Evolutionary conservation across 53 echinoderm and acorn worm species (phyloP), one percentile per base, ranked within the genome.

Genomic region (Henricia sp.): DNA sequence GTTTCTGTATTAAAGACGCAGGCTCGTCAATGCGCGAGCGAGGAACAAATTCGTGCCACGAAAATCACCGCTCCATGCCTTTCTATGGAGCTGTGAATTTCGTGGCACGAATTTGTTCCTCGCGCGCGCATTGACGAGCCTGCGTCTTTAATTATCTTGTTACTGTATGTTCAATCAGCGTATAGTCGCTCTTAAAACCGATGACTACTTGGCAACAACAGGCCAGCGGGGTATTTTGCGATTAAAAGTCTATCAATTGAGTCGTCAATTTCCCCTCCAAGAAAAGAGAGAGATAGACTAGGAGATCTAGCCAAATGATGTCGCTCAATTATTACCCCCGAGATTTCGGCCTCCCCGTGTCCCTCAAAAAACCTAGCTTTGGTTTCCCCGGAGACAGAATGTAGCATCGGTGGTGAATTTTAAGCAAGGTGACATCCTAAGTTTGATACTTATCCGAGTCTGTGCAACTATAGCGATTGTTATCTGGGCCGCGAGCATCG

Each of bases 391-490:
- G 67, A 38, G 67, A 38, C 19, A 1, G 67, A 21, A 37, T 38
- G 38, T 67, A 67, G 37, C 37, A n/a, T 39, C 36, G 38, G 76
- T 38, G 57, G 37, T 38, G 42, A 76, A 39, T 76, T 76, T 76
- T 76, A 42, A 74, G 57, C 75, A 74, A 74, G 75, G 51, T 57
- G 76, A 76, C 37, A 57, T 17, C 56, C n/a, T n/a, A n/a, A n/a
- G n/a, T n/a, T n/a, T n/a, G n/a, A n/a, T n/a, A n/a, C n/a, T n/a
- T n/a, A n/a, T n/a, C n/a, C n/a, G n/a, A n/a, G n/a, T n/a, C n/a
- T n/a, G n/a, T n/a, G n/a, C n/a, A n/a, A n/a, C n/a, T n/a, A n/a
- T n/a, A n/a, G n/a, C n/a, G 76, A 76, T 56, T 74, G 54, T 54
- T 52, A 73, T 51, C 73, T 37, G 28, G 53, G 19, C 42, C 6